phyloP scores from a whole-genome alignment of 2,113 vertebrate species.

The Meleagris gallopavo region DNA sequence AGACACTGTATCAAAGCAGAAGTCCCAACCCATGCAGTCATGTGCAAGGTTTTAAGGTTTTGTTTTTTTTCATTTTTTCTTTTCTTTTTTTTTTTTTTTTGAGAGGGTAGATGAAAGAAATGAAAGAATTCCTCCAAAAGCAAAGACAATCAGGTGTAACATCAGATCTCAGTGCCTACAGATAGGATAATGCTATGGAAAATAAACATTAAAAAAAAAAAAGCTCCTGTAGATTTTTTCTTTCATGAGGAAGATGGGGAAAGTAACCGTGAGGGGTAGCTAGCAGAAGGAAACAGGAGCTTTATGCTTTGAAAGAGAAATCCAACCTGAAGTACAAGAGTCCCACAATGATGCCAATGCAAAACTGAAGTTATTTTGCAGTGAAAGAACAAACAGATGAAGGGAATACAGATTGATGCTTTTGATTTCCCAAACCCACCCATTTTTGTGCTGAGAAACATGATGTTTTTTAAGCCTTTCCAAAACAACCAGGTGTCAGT shows the following conservation, averaged over 20 bases:
- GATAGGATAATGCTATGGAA: not conserved
- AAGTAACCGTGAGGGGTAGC: not conserved
- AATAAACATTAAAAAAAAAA: not conserved
- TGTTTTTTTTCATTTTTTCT: not conserved
- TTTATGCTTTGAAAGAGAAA: not conserved
- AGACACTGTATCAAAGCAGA: not conserved
- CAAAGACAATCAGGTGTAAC: not conserved
- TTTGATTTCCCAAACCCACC: not conserved
- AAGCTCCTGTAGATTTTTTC: not conserved
- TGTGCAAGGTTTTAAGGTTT: accelerated
- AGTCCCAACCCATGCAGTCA: not conserved
- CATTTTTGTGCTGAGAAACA: not conserved
- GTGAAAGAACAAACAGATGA: not conserved
- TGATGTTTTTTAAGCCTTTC: not conserved
- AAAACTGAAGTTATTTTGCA: not conserved
- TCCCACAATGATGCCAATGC: not conserved
- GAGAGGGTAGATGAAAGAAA: not conserved
- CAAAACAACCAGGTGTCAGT: not conserved
- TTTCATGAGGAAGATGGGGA: not conserved
- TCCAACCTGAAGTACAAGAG: not conserved
- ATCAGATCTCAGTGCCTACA: not conserved
- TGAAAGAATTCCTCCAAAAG: not conserved
- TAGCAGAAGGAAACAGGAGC: not conserved
- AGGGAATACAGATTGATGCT: not conserved
- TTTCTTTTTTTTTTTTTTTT: not conserved